A percentile compares a stretch with the other conserved stretches of the same genome.
Conservation (phyloP, 1,140 invertebrate species). For the Drosophila burlai region DNA sequence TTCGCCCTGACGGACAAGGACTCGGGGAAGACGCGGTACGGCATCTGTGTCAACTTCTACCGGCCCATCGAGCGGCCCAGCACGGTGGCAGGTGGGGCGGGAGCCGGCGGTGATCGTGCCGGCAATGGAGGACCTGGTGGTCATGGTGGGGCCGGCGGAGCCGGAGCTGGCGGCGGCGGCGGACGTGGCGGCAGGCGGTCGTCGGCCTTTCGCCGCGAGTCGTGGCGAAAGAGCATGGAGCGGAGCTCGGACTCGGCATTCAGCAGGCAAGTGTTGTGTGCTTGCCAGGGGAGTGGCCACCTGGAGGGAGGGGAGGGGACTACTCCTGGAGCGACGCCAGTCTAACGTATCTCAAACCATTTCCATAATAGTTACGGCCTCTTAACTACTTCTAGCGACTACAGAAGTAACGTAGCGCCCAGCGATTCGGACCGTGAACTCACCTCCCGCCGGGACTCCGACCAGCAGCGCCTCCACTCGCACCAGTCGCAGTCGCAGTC, state of each 20-base stretch:
- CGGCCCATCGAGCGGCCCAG: constrained; percentile 91
- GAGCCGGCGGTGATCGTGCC: constrained; percentile 47
- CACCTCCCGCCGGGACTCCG: constrained; percentile 89
- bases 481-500: constrained; percentile 38
- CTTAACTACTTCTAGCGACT: constrained; percentile 91
- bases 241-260: constrained; percentile 96
- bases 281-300: constrained; percentile 14
- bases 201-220: constrained; percentile 91
- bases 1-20: constrained; percentile 99
- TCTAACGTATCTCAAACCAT: constrained; percentile 70
- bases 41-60: constrained; percentile 99
- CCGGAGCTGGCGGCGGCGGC: constrained; percentile 9
- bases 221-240: constrained; percentile 95
- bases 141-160: constrained; percentile 46
- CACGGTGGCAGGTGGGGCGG: constrained; percentile 23
- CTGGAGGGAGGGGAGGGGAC: not conserved
- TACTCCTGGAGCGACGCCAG: constrained; percentile 13
- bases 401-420: constrained; percentile 94
- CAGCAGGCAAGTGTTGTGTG: constrained; percentile 90
- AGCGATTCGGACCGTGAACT: constrained; percentile 94
- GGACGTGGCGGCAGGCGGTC: constrained; percentile 85
- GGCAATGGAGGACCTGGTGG: constrained; percentile 60
- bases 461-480: constrained; percentile 74
- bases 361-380: constrained; percentile 85
- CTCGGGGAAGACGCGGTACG: constrained; percentile 95